Evolutionary conservation across 2,113 vertebrate species (phyloP).

Genomic region (Pardalotus punctatus): DNA sequence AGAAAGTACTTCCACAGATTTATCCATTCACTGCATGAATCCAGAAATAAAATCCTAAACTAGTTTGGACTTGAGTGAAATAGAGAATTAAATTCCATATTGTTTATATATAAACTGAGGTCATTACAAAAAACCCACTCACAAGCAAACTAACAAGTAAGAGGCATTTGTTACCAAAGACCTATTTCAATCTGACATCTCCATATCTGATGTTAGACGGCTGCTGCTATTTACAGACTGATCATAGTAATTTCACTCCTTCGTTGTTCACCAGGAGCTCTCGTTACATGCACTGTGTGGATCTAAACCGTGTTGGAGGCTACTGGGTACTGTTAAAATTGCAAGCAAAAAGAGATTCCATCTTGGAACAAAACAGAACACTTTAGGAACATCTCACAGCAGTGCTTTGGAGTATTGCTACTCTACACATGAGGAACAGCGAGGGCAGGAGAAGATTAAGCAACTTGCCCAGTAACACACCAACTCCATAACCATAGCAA

Average conservation of each 20-base stretch:
- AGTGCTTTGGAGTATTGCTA: not conserved
- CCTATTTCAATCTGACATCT: not conserved
- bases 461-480: not conserved
- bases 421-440: fast-evolving
- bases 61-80: not conserved
- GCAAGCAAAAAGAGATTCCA: not conserved
- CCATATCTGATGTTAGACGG: not conserved
- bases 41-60: not conserved
- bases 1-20: not conserved
- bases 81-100: not conserved
- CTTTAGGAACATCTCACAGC: not conserved
- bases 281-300: not conserved
- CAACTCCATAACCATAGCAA: not conserved
- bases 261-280: not conserved
- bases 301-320: not conserved
- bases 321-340: not conserved
- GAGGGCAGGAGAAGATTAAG: not conserved
- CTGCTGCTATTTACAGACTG: not conserved
- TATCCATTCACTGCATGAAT: not conserved
- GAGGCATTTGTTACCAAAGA: not conserved
- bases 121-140: not conserved
- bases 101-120: not conserved
- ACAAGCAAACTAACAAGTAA: not conserved
- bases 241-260: not conserved
- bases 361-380: not conserved